Base-by-base conservation (phyloP, 2,113 vertebrate genomes). In the Grantiella picta region DNA sequence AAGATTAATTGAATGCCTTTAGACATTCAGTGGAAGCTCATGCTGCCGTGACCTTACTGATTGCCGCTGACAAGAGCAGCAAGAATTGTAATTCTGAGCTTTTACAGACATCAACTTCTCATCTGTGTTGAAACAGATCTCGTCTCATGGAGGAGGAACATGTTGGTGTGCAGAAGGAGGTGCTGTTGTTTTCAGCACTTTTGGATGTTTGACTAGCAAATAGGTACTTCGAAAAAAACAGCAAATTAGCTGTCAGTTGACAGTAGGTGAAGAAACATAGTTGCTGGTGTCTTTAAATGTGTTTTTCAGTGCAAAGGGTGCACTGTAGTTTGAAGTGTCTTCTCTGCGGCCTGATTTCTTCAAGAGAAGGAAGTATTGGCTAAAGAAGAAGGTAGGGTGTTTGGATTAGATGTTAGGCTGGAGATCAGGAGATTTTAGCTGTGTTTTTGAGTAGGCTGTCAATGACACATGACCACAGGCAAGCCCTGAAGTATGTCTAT, bases 1-100 rank as follows among this genome's bases (percentile, higher is more conserved):
- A 78, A 94, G 88, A 97, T 96, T 95, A 97, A 97, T 91, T 94
- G 92, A 95, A 78, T 86, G 84, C 61, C 56, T 89, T 95, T 93
- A 89, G 66, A 72, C 52, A 60, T 88, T 95, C 82, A 91, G 31
- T 95, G 7, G 49, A 59, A 92, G 57, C 31, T 83, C 57, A 38
- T 44, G 44, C 53, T 96, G 64, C 65, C 66, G 54, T 93, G 90
- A 97, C 91, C 82, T 95, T 92, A 88, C 47, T 7, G 24, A 89
- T 49, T 94, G 53, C 69, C 50, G 73, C 65, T 80, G 69, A 87
- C 35, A 69, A 93, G 65, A 93, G 82, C 49, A 68, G 21, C 64
- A 75, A 12, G 50, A 95, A 95, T 78, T 93, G 87, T 92, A 89
- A 92, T 95, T 84, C 65, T 89, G 57, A 91, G 78, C 60, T 96